Base-by-base conservation (phyloP, 2,797 vertebrate genomes). In the Enoplosus armatus region DNA sequence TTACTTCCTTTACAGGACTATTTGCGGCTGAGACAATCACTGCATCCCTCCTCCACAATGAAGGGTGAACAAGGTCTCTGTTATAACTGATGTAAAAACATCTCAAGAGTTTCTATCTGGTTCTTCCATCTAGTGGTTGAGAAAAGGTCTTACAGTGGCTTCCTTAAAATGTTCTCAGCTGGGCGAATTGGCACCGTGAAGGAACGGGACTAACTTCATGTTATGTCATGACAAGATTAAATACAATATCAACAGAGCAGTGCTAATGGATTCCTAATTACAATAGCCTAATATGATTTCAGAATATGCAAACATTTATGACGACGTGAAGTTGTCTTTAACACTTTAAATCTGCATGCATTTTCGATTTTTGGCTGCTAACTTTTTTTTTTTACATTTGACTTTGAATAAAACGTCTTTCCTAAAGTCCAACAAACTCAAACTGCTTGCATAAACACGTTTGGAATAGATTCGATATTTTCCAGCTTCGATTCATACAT, bases 121-220 rank as follows among this genome's bases (percentile, higher is more conserved):
- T 77, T 77, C 70, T 71, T 62, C 75, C 83, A 75, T 71, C 75
- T 78, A 67, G 83, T 85, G 78, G 70, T 8, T 37, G 60, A 65
- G 27, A 15, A n/a, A 18, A 48, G 33, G 68, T 10, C 22, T 50
- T 8, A 55, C 77, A 80, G 33, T 1, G 27, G 20, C 24, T 15
- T 2, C n/a, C 35, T 2, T 16, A 9, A 65, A 22, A 31, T 15
- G 22, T 5, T 7, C 5, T 35, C 22, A 33, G 27, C 27, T 27
- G 45, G 9, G n/a, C 18, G 39, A 33, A 45, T 1, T 8, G 5
- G 6, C 53, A 5, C 15, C 5, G 22, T 24, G 22, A 43, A 61
- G 45, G 10, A 2, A 29, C 18, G 1, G 31, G 14, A 45, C 14
- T n/a, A 6, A 43, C 16, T 11, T 39, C 26, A 48, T 18, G 6